Evolutionary conservation across 2,113 vertebrate species (phyloP).

Genomic region (Centropus unirufus): DNA sequence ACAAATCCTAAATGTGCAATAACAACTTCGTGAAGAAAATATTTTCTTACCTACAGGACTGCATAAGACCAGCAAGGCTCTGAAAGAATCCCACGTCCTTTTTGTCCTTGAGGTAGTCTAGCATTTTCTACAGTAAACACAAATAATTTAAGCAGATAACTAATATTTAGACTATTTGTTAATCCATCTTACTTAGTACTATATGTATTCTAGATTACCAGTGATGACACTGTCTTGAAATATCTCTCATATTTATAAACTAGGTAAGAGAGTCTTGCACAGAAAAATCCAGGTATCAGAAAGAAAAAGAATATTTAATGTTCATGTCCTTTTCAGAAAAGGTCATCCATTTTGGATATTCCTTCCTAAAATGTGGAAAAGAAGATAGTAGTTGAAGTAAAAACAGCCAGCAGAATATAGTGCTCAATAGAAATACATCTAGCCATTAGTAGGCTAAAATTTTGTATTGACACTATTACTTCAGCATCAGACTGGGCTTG

Average conservation of each 20-base stretch:
- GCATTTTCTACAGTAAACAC: conserved; percentile 89
- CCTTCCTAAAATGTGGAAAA: background rate
- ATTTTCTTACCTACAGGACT: conserved; percentile 90
- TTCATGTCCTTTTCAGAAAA: background rate
- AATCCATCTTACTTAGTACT: background rate
- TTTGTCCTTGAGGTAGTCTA: conserved; percentile 96
- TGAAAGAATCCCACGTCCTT: conserved; percentile 98
- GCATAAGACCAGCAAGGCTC: conserved; percentile 95
- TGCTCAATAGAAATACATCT: background rate
- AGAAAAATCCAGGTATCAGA: background rate
- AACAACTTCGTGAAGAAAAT: background rate
- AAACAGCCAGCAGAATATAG: background rate
- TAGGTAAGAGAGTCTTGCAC: background rate
- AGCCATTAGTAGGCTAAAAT: background rate
- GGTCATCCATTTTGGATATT: background rate
- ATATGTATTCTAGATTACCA: background rate
- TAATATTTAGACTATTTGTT: background rate
- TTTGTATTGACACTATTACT: background rate
- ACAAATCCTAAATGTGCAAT: background rate
- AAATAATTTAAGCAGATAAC: background rate
- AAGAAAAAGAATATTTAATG: background rate
- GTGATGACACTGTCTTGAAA: background rate
- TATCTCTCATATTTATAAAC: background rate
- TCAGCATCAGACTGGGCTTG: background rate
- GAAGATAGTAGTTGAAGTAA: background rate